phyloP scores from a whole-genome alignment of 1,140 invertebrate species.

The Chelonus insularis region DNA sequence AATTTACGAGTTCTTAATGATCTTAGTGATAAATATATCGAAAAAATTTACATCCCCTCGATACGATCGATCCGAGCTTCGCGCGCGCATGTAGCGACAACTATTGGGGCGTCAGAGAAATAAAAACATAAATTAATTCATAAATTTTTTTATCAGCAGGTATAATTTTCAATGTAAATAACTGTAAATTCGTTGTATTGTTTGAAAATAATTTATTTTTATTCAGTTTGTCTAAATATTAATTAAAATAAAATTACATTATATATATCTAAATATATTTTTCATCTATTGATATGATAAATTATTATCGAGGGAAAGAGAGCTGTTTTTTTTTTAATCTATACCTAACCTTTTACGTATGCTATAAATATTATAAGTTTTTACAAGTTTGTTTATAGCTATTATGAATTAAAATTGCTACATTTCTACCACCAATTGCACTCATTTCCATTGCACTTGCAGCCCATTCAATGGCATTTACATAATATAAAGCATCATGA shows the following conservation, averaged over 20 bases:
- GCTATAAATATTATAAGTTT: background rate
- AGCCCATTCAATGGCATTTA: conserved; percentile 71
- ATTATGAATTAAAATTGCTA: conserved; percentile 63
- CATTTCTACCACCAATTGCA: conserved; percentile 68
- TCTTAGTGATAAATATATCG: conserved; percentile 25
- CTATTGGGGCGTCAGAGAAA: conserved; percentile 3
- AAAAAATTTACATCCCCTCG: conserved; percentile 28
- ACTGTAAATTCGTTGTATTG: too few relatives aligned
- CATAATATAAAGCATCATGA: conserved; percentile 64
- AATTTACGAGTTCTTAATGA: background rate
- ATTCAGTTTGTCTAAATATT: too few relatives aligned
- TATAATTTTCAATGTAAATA: too few relatives aligned
- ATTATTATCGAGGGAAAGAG: too few relatives aligned
- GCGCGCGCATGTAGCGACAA: conserved; percentile 23
- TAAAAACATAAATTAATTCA: conserved; percentile 10
- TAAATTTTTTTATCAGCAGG: conserved; percentile 5
- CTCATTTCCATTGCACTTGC: conserved; percentile 77
- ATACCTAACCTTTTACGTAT: too few relatives aligned
- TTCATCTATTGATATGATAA: too few relatives aligned
- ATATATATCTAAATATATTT: too few relatives aligned
- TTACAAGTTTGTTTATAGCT: conserved; percentile 35
- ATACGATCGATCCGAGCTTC: conserved; percentile 33
- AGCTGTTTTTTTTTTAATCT: too few relatives aligned
- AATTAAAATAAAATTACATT: too few relatives aligned
- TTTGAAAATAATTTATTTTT: too few relatives aligned